Evolutionary conservation across 1,140 invertebrate genomes (phyloP).

Genomic region (Eumaeus atala): DNA sequence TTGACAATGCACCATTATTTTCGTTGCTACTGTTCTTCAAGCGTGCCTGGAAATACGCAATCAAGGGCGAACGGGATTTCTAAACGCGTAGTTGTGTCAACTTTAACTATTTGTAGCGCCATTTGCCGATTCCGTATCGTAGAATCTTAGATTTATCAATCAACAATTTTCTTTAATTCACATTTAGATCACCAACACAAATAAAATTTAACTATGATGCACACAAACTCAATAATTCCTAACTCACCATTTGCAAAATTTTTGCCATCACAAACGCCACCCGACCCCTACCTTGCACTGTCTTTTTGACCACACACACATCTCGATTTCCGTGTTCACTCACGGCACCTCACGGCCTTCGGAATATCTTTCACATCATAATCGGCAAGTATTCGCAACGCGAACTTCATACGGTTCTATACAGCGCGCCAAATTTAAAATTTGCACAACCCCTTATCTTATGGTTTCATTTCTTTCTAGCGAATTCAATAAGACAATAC

Average conservation of each 20-base stretch:
- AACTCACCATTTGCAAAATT: slow-evolving; percentile 75
- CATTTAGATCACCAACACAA: slow-evolving; percentile 62
- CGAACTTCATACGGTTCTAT: slow-evolving; percentile 69
- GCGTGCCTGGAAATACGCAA: slow-evolving; percentile 60
- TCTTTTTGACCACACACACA: slow-evolving; percentile 75
- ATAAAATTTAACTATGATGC: slow-evolving; percentile 45
- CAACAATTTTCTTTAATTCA: slow-evolving; percentile 61
- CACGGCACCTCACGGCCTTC: slow-evolving; percentile 75
- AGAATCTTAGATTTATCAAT: slow-evolving; percentile 68
- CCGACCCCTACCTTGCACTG: slow-evolving; percentile 76
- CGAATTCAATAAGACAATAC: too few relatives aligned
- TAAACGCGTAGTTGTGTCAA: slow-evolving; percentile 75
- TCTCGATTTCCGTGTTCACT: slow-evolving; percentile 75
- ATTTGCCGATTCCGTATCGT: slow-evolving; percentile 71
- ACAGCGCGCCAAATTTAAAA: slow-evolving; percentile 67
- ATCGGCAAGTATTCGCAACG: slow-evolving; percentile 73
- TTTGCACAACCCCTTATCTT: slow-evolving; percentile 35
- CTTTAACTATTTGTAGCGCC: slow-evolving; percentile 73
- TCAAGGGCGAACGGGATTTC: slow-evolving; percentile 64
- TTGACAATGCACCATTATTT: slow-evolving; percentile 64
- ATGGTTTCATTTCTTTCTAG: too few relatives aligned
- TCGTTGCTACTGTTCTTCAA: slow-evolving; percentile 57
- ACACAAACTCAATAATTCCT: slow-evolving; percentile 66
- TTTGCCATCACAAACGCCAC: slow-evolving; percentile 75
- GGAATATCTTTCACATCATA: slow-evolving; percentile 75